These are phyloP conservation scores for Pristionchus exspectatus DNA, from an alignment of 2,888 invertebrate genomes.

Conservation along the genomic window DNA sequence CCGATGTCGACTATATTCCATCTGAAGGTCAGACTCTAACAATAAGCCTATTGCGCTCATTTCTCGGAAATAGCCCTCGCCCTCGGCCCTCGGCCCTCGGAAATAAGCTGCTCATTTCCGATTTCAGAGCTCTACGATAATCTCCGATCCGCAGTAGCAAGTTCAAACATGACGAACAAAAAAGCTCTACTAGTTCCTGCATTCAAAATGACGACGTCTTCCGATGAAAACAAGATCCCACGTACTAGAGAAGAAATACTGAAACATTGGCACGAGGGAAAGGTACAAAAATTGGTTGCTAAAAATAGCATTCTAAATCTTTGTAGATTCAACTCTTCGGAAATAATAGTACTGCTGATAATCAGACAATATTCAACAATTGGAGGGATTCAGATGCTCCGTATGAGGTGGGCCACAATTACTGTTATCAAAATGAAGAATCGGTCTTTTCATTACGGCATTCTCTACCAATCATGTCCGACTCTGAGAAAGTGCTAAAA, in stretches of 20 bases:
- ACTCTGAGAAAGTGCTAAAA: too few species aligned
- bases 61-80: too few species aligned
- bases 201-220: constrained; percentile 86
- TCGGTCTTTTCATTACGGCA: too few species aligned
- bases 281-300: constrained; percentile 80
- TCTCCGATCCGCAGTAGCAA: not conserved
- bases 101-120: not conserved
- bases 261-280: constrained; percentile 86
- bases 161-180: constrained; percentile 71
- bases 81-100: too few species aligned
- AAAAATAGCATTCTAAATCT: not conserved
- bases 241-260: constrained; percentile 87
- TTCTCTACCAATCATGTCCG: too few species aligned
- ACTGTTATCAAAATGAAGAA: too few species aligned
- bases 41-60: too few species aligned
- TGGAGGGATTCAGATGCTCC: constrained; percentile 89
- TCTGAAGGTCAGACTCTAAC: constrained; percentile 56
- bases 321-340: constrained; percentile 52
- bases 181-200: constrained; percentile 90
- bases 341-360: constrained; percentile 88
- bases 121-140: not conserved
- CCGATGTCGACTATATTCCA: constrained; percentile 92
- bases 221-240: constrained; percentile 89
- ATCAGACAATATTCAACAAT: constrained; percentile 89
- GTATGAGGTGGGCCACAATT: constrained; percentile 80